Percentiles rank a stretch among this genome's conserved stretches.
phyloP scores from a whole-genome alignment of 2,888 invertebrate species.

The Leptogaster cylindrica region DNA sequence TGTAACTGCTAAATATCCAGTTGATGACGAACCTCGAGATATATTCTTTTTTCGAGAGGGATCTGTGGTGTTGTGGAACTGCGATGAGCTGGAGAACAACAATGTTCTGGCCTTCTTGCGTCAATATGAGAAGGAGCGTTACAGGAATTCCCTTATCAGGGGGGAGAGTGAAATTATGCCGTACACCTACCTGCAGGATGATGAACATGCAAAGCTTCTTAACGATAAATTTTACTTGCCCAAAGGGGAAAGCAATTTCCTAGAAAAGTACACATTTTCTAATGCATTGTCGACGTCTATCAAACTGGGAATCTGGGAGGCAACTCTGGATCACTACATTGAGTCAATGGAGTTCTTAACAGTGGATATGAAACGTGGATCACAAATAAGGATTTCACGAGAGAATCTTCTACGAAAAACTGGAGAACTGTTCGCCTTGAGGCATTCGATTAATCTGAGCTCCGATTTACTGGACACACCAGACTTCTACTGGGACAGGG shows the following conservation, averaged over 20 bases:
- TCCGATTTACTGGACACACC: slow-evolving; percentile 94
- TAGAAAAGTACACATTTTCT: slow-evolving; percentile 93
- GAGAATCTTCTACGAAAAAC: slow-evolving; percentile 74
- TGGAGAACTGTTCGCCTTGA: slow-evolving; percentile 86
- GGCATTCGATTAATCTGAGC: slow-evolving; percentile 90
- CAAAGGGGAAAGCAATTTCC: slow-evolving; percentile 65
- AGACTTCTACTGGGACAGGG: slow-evolving; percentile 98
- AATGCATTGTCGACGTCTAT: slow-evolving; percentile 94
- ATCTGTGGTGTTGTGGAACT: slow-evolving; percentile 90
- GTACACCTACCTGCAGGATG: slow-evolving; percentile 70
- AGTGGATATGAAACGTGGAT: slow-evolving; percentile 78
- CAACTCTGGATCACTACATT: slow-evolving; percentile 80
- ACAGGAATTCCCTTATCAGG: slow-evolving; percentile 69
- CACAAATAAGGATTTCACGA: slow-evolving; percentile 68
- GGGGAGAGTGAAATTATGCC: slow-evolving; percentile 85
- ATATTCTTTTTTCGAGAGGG: slow-evolving; percentile 93
- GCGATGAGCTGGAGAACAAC: slow-evolving; percentile 78
- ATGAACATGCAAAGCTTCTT: slow-evolving; percentile 58
- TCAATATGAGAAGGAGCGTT: slow-evolving; percentile 72
- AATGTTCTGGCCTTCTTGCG: slow-evolving; percentile 78
- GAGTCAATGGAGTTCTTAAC: slow-evolving; percentile 83
- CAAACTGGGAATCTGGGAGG: slow-evolving; percentile 94
- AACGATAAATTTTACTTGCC: slow-evolving; percentile 58
- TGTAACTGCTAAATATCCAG: slow-evolving; percentile 82
- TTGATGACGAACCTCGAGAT: slow-evolving; percentile 78